Evolutionary conservation across 37 sponge, comb jelly and placozoan species (phyloP), one percentile per base, ranked within the genome.

Genomic region (Hormiphora californensis): DNA sequence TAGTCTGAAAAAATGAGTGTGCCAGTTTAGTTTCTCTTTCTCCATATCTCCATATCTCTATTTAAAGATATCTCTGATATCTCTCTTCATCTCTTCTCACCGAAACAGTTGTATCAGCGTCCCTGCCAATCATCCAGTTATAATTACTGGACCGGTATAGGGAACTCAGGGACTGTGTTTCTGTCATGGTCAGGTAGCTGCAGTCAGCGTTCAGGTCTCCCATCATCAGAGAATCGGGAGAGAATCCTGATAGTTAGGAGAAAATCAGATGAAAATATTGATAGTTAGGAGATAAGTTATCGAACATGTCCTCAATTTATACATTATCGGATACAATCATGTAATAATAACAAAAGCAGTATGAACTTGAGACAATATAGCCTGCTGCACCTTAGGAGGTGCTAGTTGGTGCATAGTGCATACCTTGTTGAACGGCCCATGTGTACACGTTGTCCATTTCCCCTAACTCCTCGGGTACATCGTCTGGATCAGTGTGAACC

Each of bases 401-500:
- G n/a, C n/a, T n/a, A n/a, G n/a, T n/a, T n/a, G n/a, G n/a, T n/a
- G n/a, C n/a, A n/a, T n/a, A n/a, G n/a, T n/a, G n/a, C 9, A 17
- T 49, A 49, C 53, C 61, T 57, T 57, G 61, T 57, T 4, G 3
- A 5, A 12, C n/a, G 3, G 61, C 61, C 61, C 61, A 57, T 23
- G n/a, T 57, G 61, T 57, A 57, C n/a, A 30, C 61, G 23, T 57
- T 57, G n/a, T 57, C 61, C 61, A 57, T 57, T 30, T 57, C 61
- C 61, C 61, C 61, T 15, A 57, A 15, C 27, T 57, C 61, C 23
- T 57, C 61, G 27, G 61, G 61, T 28, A 57, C 61, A 57, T 57
- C 61, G 61, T 57, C 61, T 30, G 61, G 61, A 30, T 57, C 61
- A 57, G 61, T 57, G n/a, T 57, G 61, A 4, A 57, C 61, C n/a